A percentile compares a stretch with the other conserved stretches of the same genome.
phyloP scores from a whole-genome alignment of 2,797 vertebrate genomes.

The Pteropus rufus region DNA sequence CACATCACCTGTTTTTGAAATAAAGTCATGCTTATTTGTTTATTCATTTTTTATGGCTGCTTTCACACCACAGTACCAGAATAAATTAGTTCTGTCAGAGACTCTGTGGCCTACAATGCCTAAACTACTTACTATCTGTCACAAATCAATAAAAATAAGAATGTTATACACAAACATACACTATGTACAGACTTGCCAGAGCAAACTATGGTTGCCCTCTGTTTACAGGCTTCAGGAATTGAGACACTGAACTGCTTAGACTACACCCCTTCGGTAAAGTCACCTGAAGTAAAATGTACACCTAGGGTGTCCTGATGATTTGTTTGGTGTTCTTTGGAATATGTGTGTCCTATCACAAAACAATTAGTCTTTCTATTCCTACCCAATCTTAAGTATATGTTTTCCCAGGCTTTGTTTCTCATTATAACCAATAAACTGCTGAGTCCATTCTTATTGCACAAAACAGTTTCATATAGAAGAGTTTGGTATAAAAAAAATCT shows the following conservation, averaged over 20 bases:
- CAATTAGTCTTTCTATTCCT: neutral
- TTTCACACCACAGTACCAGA: neutral
- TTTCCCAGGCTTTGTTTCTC: neutral
- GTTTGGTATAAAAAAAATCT: neutral
- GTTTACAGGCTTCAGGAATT: neutral
- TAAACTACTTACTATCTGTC: neutral
- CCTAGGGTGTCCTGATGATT: neutral
- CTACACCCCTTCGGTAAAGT: neutral
- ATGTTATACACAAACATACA: neutral
- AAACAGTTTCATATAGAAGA: neutral
- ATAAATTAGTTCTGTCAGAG: neutral
- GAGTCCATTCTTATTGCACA: neutral
- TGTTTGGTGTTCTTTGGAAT: neutral
- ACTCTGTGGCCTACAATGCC: neutral
- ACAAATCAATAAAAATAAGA: neutral
- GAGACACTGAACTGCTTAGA: neutral
- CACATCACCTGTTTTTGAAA: neutral
- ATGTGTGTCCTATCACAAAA: neutral
- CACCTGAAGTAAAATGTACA: neutral
- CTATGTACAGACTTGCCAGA: neutral
- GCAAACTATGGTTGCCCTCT: neutral
- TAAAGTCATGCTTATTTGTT: neutral
- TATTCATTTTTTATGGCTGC: neutral
- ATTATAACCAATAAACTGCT: neutral
- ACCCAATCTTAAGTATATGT: neutral